These are phyloP conservation scores for Excalfactoria chinensis DNA, from an alignment of 2,113 vertebrate genomes.

Conservation along the genomic window DNA sequence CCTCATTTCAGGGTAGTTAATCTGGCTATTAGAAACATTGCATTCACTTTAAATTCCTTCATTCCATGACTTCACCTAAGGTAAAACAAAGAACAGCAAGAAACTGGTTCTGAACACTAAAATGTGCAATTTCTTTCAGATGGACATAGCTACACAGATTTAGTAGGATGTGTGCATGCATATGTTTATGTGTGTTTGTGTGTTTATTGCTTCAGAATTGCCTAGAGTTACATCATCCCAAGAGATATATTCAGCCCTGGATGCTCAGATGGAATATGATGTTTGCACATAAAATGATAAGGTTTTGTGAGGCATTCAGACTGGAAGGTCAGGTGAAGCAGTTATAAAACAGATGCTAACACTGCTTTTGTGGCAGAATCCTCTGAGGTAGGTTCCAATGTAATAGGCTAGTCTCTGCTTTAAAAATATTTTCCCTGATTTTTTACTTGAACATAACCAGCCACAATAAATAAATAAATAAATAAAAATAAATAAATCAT, in stretches of 20 bases:
- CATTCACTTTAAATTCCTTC: constrained; percentile 44
- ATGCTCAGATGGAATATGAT: constrained; percentile 46
- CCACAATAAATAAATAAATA: not conserved
- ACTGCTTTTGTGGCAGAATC: not conserved
- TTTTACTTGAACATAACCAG: constrained; percentile 25
- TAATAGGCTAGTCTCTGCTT: not conserved
- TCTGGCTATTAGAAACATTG: constrained; percentile 49
- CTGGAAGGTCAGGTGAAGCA: constrained; percentile 21
- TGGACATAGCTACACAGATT: constrained; percentile 19
- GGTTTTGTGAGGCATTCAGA: constrained; percentile 43
- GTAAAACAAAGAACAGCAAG: constrained; percentile 45
- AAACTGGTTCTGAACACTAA: constrained; percentile 2
- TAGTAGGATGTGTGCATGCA: constrained; percentile 54
- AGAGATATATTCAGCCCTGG: constrained; percentile 27
- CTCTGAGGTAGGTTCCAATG: not conserved
- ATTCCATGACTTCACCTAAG: constrained; percentile 40
- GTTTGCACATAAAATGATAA: constrained; percentile 53
- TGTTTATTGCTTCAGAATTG: constrained; percentile 54
- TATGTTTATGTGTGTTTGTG: constrained; percentile 53
- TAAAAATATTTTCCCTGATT: not conserved
- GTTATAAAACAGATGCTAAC: constrained; percentile 49
- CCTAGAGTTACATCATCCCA: constrained; percentile 54
- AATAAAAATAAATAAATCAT: not conserved
- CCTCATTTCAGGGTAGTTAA: constrained; percentile 23
- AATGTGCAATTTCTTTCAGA: constrained; percentile 24